Evolutionary conservation across 2,113 vertebrate genomes (phyloP).

Genomic region (Oenanthe melanoleuca): DNA sequence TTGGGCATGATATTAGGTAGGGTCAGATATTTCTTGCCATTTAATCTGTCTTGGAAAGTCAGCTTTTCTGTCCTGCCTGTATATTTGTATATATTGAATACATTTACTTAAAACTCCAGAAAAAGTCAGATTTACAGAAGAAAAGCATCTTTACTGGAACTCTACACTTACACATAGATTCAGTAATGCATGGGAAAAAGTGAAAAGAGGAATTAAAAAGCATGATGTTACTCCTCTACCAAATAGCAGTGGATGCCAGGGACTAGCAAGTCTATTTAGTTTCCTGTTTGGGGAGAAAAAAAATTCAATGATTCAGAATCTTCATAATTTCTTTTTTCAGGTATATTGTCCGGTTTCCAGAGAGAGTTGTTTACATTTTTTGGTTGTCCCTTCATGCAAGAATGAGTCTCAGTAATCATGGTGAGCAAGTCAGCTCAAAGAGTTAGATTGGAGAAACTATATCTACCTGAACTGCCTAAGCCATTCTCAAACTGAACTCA

Average conservation of each 20-base stretch:
- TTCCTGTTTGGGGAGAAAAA: background rate
- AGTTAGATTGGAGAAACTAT: background rate
- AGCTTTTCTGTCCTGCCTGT: background rate
- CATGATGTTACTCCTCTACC: background rate
- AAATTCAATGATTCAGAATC: background rate
- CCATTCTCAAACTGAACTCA: background rate
- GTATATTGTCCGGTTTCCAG: background rate
- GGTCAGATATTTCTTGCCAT: background rate
- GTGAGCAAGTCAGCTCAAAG: background rate
- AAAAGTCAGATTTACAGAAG: background rate
- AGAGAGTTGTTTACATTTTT: background rate
- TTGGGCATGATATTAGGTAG: background rate
- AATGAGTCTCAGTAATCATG: background rate
- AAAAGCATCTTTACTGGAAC: background rate
- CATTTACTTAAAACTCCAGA: background rate
- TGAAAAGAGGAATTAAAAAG: constrained; percentile 3
- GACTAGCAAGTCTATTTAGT: background rate
- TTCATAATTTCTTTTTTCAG: background rate
- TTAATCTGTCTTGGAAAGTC: background rate
- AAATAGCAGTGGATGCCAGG: constrained; percentile 6
- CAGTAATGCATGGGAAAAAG: background rate
- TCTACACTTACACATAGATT: background rate
- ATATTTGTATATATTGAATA: background rate
- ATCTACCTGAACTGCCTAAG: background rate
- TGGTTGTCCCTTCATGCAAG: background rate